phyloP scores from a whole-genome alignment of 1,140 invertebrate genomes.

The Tribolium madens region DNA sequence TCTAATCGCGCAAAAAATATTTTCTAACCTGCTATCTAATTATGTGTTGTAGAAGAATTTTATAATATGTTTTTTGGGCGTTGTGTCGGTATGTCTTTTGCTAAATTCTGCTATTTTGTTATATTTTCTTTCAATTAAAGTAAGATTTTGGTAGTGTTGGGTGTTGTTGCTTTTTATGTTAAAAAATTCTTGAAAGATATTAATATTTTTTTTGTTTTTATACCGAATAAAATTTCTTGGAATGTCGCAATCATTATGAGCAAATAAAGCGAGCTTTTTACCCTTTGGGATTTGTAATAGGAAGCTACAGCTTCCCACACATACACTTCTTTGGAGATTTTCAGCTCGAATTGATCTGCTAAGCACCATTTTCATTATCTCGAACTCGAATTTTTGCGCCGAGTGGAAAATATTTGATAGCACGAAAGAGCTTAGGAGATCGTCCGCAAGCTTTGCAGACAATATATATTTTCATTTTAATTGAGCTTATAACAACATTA shows the following conservation, averaged over 20 bases:
- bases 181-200: not conserved
- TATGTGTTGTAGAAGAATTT: no score
- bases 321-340: constrained; percentile 12
- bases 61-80: no score
- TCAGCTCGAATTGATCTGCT: constrained; percentile 10
- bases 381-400: not conserved
- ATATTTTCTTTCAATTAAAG: no score
- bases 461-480: constrained; percentile 12
- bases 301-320: constrained; percentile 3
- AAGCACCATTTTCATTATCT: constrained; percentile 8
- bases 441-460: not conserved
- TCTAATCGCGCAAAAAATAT: no score
- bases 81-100: no score
- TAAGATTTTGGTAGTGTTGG: not conserved
- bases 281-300: not conserved
- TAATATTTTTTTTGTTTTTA: not conserved
- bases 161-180: not conserved
- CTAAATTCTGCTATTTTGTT: no score
- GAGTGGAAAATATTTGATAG: not conserved
- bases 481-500: constrained; percentile 33
- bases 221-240: not conserved
- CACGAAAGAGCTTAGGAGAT: not conserved
- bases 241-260: not conserved
- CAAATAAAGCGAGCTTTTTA: not conserved
- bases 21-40: no score